A percentile compares a stretch with the other conserved stretches of the same genome.
Evolutionary conservation across 2,113 vertebrate species (phyloP).

Genomic region (Saguinus imperator): DNA sequence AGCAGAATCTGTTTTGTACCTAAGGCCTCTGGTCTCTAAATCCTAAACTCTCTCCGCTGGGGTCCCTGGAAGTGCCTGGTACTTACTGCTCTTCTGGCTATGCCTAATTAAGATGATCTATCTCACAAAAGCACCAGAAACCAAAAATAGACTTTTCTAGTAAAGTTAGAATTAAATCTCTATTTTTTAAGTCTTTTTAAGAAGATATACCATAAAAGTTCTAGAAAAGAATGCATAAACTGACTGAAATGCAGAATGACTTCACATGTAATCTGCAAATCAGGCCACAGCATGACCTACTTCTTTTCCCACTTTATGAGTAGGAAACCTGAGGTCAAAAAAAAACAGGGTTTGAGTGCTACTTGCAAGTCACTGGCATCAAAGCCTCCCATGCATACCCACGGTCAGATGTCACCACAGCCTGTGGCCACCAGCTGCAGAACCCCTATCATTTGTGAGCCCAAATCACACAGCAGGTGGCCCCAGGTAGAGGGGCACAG

Average conservation of each 20-base stretch:
- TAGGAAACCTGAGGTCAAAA: neutral
- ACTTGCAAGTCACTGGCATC: neutral
- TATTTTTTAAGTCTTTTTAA: neutral
- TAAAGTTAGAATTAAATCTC: neutral
- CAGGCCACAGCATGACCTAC: fast-evolving
- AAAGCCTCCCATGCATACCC: neutral
- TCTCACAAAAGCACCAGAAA: neutral
- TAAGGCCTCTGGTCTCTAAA: neutral
- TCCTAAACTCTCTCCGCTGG: neutral
- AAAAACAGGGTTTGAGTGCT: neutral
- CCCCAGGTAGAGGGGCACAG: fast-evolving
- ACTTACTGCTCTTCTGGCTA: neutral
- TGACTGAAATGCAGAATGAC: neutral
- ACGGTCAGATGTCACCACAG: too few species aligned
- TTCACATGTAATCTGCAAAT: neutral
- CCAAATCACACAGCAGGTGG: neutral
- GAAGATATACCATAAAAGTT: neutral
- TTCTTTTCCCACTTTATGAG: neutral
- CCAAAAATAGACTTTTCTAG: neutral
- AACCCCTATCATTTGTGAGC: neutral
- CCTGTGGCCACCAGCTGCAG: neutral
- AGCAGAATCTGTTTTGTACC: neutral
- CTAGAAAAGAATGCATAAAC: neutral
- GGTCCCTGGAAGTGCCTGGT: too few species aligned
- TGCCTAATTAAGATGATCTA: neutral